A percentile compares a stretch with the other conserved stretches of the same genome.
Conservation (phyloP, 2,113 vertebrate species). For the Potamarius usumacintae region DNA sequence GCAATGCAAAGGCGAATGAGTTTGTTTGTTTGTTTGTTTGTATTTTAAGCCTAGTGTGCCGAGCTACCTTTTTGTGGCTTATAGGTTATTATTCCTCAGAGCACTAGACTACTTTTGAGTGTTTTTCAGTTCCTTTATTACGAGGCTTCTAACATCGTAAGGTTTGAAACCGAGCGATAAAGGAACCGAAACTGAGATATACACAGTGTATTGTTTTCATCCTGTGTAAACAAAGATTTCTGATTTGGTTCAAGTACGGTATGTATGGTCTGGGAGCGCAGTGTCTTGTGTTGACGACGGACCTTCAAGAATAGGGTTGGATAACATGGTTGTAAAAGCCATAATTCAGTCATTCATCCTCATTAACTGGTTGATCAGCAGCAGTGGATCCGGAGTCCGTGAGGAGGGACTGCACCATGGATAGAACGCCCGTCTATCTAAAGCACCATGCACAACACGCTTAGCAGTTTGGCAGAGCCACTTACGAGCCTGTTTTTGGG, state of each 20-base stretch:
- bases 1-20: not conserved
- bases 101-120: not conserved
- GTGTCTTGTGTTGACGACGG: no score
- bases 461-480: not conserved
- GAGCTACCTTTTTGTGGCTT: not conserved
- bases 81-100: not conserved
- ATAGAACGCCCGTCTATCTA: no score
- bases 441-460: not conserved
- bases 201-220: not conserved
- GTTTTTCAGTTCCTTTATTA: conserved; percentile 8
- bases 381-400: no score
- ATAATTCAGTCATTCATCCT: no score
- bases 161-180: not conserved
- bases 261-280: not conserved
- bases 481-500: no score
- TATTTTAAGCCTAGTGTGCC: not conserved
- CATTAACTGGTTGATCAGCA: no score
- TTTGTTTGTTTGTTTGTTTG: not conserved
- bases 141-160: not conserved
- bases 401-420: no score
- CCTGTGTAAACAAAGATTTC: not conserved
- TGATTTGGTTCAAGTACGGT: not conserved
- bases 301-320: no score
- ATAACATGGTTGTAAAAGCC: no score
- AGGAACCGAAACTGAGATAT: not conserved